Evolutionary conservation across 2,797 vertebrate genomes (phyloP), one percentile per base, ranked within the genome.

Genomic region (Triplophysa bombifrons): DNA sequence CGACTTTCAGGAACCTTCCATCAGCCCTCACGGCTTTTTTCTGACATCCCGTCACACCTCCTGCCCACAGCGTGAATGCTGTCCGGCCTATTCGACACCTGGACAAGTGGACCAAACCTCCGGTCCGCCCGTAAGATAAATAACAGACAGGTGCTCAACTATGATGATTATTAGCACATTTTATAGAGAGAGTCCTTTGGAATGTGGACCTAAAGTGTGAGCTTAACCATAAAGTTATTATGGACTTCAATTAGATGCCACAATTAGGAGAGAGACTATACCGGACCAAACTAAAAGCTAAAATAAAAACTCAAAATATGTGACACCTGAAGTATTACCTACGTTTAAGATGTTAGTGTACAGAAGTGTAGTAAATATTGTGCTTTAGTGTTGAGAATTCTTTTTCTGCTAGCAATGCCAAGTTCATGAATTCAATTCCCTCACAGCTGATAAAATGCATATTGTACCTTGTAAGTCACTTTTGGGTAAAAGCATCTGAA

Each of bases 121-220:
- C 51, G 84, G 2, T 80, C 69, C 22, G 34, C 22, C 61, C 66
- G 12, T 90, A 48, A 68, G 77, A 80, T 88, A 74, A 88, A 88
- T 85, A 86, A 91, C 81, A 82, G 84, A 65, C 76, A 83, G 88
- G 60, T 83, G 85, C 88, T 88, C 88, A 86, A 88, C 82, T 64
- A 76, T 87, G 81, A 85, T 86, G 71, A 87, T 85, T 87, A 84
- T 88, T 86, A 84, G 84, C 70, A 81, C 70, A 83, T 73, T 48
- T 11, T 13, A 16, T 48, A 48, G 46, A 81, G 74, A 79, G 83
- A 86, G 88, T 87, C 87, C 86, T 89, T 88, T 85, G 22, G 80
- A 83, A 86, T 82, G 72, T 65, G 9, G 84, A 81, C 82, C 74
- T 81, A 73, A 80, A 68, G 77, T 72, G 69, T 82, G 11, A 25